Evolutionary conservation across 1,140 invertebrate species (phyloP), one percentile per base, ranked within the genome.

Genomic region (Dendrolimus punctatus): DNA sequence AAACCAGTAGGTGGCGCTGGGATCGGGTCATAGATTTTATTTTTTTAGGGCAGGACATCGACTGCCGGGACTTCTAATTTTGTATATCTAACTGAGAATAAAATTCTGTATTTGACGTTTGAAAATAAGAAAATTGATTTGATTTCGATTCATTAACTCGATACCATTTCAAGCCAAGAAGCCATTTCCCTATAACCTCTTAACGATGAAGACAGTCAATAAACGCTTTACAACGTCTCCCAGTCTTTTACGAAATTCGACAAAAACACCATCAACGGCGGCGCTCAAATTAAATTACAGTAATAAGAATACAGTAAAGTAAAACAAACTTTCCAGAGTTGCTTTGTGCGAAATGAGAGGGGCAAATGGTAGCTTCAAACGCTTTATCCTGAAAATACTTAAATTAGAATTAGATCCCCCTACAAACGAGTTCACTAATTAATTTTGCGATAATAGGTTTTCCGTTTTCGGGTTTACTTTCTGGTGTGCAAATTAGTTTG

Each of bases 371-470:
- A 49, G 53, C 49, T 57, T 49, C 46, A 59, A 64, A 55, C 56
- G 51, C 54, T 62, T 57, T 59, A 66, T 55, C 60, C 47, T 42
- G 48, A 56, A 62, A 64, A 60, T 51, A 60, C 58, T 46, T 62
- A 62, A 68, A 68, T 68, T 68, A 60, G 66, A 68, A 65, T 68
- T 67, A 67, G 61, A 67, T 60, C 50, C 63, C 56, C 61, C 49
- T 58, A 62, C 59, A 64, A 67, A 68, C 59, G 62, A 68, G 65
- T 64, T 60, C 50, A 53, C 65, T 64, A 68, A 68, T 68, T 68
- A 64, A 68, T 64, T 68, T 68, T 41, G 57, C 52, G 62, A 64
- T 66, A 66, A 66, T 68, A 64, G 62, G 45, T 64, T 51, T 54
- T 55, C 57, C 53, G 40, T 40, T 49, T 49, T 49, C 40, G 40